Base-by-base conservation (phyloP, 2,113 vertebrate genomes). In the Ondatra zibethicus region DNA sequence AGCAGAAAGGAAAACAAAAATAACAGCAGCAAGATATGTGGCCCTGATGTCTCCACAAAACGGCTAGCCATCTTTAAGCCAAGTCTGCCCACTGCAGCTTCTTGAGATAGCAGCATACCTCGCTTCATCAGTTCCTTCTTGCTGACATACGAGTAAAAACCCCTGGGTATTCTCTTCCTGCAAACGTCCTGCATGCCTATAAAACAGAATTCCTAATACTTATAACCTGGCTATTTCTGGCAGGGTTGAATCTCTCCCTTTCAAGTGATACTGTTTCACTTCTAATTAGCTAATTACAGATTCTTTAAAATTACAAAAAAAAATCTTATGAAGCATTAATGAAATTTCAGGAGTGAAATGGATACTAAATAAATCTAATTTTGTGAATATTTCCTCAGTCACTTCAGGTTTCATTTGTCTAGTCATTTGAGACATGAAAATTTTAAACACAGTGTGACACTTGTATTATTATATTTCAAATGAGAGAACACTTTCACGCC, bases 261-360 rank as follows among this genome's bases (percentile, higher is more conserved):
- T 91, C 76, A 75, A 91, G 45, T 7, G 76, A 95, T 92, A 80
- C 36, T 89, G 89, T 96, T 97, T 93, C 82, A 87, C 78, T 42
- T 73, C 88, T 95, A 93, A 95, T 95, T 96, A 76, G 11, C 78
- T 39, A 65, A 89, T 82, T 84, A 92, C 0, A 77, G 25, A 58
- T 65, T 93, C 96, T 91, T 95, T 80, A 33, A 92, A 95, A 95
- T 96, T 96, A 81, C 63, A 93, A 93, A 85, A 85, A 87, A 92
- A 81, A 81, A 92, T 89, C 89, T 90, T 93, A 90, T 80, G 31
- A 91, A 72, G 50, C 14, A 25, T 31, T 91, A 88, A 80, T 95
- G 33, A 94, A 94, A 95, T 88, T 97, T 93, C 88, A 93, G 58
- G 88, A 94, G 80, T 96, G 92, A 97, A 93, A 96, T 66, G 8